A percentile compares a stretch with the other conserved stretches of the same genome.
Evolutionary conservation across 2,113 vertebrate species (phyloP).

Genomic region (Hemichromis elongatus): DNA sequence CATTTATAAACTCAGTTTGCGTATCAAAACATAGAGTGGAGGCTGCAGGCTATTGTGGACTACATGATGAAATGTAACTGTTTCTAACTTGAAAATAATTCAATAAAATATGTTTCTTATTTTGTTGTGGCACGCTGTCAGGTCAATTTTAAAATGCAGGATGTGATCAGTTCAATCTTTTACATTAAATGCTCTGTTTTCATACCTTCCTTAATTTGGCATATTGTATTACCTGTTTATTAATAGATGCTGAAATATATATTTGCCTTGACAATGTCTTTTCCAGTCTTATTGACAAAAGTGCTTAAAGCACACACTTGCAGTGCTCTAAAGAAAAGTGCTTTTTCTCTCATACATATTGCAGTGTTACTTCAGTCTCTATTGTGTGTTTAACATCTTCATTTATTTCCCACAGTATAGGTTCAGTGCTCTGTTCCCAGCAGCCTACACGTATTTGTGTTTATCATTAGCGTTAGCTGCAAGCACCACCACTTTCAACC

Average conservation of each 20-base stretch:
- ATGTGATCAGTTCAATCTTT: not conserved
- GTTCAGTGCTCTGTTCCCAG: not conserved
- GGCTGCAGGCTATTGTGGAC: not conserved
- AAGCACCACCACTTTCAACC: not conserved
- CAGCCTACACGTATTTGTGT: not conserved
- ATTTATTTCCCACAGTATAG: not conserved
- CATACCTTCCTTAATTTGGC: not conserved
- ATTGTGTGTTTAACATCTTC: not conserved
- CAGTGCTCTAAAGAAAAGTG: not conserved
- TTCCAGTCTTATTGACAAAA: not conserved
- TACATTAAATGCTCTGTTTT: not conserved
- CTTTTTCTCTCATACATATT: not conserved
- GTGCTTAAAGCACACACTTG: accelerated
- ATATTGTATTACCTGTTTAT: not conserved
- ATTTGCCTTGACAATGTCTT: not conserved
- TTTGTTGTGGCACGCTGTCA: not conserved
- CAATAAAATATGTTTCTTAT: not conserved
- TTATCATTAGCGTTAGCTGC: not conserved
- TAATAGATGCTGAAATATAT: not conserved
- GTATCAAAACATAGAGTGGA: not conserved
- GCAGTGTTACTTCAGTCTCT: not conserved
- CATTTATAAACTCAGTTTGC: not conserved
- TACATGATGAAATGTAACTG: not conserved
- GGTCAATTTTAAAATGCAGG: not conserved
- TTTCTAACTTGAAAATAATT: not conserved